Evolutionary conservation across 2,113 vertebrate genomes (phyloP), one percentile per base, ranked within the genome.

Genomic region (Taxidea taxus): DNA sequence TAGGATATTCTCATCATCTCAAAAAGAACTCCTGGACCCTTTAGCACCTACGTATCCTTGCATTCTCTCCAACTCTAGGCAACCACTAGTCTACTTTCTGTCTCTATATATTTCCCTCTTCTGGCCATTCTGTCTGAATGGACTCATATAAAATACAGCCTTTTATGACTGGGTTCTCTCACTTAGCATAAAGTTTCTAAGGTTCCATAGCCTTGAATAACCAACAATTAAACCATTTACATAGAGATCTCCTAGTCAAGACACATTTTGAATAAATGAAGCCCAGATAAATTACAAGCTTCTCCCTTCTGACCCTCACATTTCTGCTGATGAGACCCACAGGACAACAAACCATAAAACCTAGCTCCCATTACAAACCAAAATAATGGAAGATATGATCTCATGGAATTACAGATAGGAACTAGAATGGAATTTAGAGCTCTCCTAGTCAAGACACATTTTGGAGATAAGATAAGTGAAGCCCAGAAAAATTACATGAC

Each of bases 181-280:
- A 87, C 8, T 66, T 51, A 56, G 56, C 56, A 56, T 21, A 56
- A 21, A 56, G 31, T 95, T 89, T 89, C 66, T 54, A 75, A 37
- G 58, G 47, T 82, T 64, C 3, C 9, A 62, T 62, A 47, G 6
- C 21, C 12, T 75, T 72, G 42, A 77, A 89, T 94, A 87, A 31
- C 4, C 18, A 96, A 94, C n/a, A 94, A 58, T 72, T 72, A 94
- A 75, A 87, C 31, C 56, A 96, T 89, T 75, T 93, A 82, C 11
- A 9, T 64, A 94, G 47, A 87, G 44, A 23, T 91, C 14, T 78
- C 21, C 34, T 91, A 66, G 60, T 54, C 29, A 72, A 86, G 37
- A 86, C 15, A 66, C 11, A 91, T 87, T 95, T 95, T 86, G 37
- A 44, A 42, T 66, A 97, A 74, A 82, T 51, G 31, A 88, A 90